Evolutionary conservation across 2,888 invertebrate genomes (phyloP), one percentile per base, ranked within the genome.

Genomic region (Lomographa bimaculata): DNA sequence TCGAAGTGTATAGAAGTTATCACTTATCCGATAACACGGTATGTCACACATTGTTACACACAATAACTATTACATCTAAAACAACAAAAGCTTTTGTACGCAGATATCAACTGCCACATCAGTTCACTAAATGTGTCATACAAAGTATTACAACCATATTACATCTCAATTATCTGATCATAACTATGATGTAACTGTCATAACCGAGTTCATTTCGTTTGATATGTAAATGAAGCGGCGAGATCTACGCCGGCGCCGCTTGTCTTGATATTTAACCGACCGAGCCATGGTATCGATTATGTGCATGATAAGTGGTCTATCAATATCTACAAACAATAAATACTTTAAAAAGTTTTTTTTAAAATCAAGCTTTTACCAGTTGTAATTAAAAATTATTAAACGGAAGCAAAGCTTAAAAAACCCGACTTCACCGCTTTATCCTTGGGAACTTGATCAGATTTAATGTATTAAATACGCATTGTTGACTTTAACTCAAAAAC

Each of bases 171-270:
- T 53, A 66, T 61, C 54, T 55, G 50, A 52, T 40, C 33, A 11
- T 24, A 28, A 18, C 54, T 46, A 42, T 70, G 60, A 72, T 55
- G 63, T 63, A 67, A 72, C 58, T 52, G 69, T 71, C 61, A 67
- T 62, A 64, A 64, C 52, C 48, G 54, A 32, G 2, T 21, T 14
- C 7, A 32, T 36, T 36, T 36, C 27, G 44, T 64, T 60, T 54
- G 63, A 64, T 51, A 75, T 76, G 72, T 53, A 71, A 79, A 76
- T 73, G 71, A 71, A 54, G 54, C 57, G 59, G 54, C 63, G 57
- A 60, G 56, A 50, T 46, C 37, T 46, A 52, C 50, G 46, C 47
- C 57, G 25, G 46, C 30, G 19, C 9, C 9, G 28, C 26, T 12
- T 37, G 27, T 27, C 34, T 36, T 32, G 29, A 9, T 30, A 33